These are phyloP conservation scores for Coptodon rendalli DNA, from an alignment of 2,113 vertebrate species.

Conservation along the genomic window DNA sequence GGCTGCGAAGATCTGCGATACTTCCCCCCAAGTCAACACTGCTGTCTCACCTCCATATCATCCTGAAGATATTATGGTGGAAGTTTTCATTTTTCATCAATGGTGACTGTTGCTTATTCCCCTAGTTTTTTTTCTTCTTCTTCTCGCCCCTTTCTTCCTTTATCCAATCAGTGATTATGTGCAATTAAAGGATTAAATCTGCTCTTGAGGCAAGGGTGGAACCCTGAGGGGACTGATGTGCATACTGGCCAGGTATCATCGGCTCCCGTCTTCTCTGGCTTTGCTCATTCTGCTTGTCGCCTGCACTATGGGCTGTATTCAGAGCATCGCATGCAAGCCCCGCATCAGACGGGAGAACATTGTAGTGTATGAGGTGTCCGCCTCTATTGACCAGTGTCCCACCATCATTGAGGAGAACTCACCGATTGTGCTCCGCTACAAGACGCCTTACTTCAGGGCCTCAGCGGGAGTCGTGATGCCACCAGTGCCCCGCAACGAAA, in stretches of 20 bases:
- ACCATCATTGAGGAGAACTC: slow-evolving; percentile 97
- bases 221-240: slow-evolving; percentile 68
- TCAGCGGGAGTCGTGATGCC: slow-evolving; percentile 93
- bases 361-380: slow-evolving; percentile 93
- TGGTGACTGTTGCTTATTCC: slow-evolving; percentile 28
- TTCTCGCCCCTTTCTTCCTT: not conserved
- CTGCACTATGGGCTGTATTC: slow-evolving; percentile 89
- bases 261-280: slow-evolving; percentile 63
- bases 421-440: slow-evolving; percentile 96
- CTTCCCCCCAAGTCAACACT: slow-evolving; percentile 43
- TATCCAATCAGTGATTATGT: slow-evolving; percentile 31
- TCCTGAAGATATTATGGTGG: slow-evolving; percentile 22
- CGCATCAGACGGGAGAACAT: slow-evolving; percentile 94
- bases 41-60: slow-evolving; percentile 28
- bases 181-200: slow-evolving; percentile 47
- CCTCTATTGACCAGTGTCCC: slow-evolving; percentile 91
- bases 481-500: slow-evolving; percentile 90
- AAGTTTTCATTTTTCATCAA: slow-evolving; percentile 15
- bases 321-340: slow-evolving; percentile 95
- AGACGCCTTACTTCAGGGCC: slow-evolving; percentile 96
- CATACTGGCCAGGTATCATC: slow-evolving; percentile 56
- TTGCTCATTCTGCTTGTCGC: slow-evolving; percentile 61
- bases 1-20: slow-evolving; percentile 64
- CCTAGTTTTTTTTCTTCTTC: not conserved
- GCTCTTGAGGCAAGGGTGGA: slow-evolving; percentile 56